Percentiles rank a stretch among this genome's conserved stretches.
phyloP scores from a whole-genome alignment of 2,797 vertebrate genomes.

The Stomatorhinus walkeri region DNA sequence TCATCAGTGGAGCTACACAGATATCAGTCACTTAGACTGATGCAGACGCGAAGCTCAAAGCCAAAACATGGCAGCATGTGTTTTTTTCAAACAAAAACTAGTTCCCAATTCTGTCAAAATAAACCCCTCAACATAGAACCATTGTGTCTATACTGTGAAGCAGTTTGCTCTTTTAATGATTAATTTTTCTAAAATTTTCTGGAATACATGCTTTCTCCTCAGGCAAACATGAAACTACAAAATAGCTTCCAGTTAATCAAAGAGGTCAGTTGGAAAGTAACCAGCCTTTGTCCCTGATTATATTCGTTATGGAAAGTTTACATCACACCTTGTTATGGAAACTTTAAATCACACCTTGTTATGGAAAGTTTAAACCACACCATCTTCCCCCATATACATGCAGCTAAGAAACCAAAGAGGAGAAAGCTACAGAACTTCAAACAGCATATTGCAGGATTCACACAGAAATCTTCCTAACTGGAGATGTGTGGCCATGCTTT shows the following conservation, averaged over 20 bases:
- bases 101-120: background rate
- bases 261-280: background rate
- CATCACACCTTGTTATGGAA: no score
- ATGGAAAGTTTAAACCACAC: background rate
- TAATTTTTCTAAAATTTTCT: background rate
- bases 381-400: background rate
- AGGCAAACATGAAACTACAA: background rate
- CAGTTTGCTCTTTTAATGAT: background rate
- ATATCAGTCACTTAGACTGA: background rate
- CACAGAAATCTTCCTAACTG: background rate
- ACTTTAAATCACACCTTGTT: background rate
- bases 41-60: background rate
- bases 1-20: background rate
- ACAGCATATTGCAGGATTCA: background rate
- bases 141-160: background rate
- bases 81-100: background rate
- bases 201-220: background rate
- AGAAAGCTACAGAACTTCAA: background rate
- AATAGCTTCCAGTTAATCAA: background rate
- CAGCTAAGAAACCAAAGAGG: background rate
- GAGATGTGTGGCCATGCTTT: background rate
- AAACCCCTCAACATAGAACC: background rate
- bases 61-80: background rate
- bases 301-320: background rate
- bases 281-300: background rate